Conservation (phyloP, 2,888 invertebrate species). For the Julus scandinavius region DNA sequence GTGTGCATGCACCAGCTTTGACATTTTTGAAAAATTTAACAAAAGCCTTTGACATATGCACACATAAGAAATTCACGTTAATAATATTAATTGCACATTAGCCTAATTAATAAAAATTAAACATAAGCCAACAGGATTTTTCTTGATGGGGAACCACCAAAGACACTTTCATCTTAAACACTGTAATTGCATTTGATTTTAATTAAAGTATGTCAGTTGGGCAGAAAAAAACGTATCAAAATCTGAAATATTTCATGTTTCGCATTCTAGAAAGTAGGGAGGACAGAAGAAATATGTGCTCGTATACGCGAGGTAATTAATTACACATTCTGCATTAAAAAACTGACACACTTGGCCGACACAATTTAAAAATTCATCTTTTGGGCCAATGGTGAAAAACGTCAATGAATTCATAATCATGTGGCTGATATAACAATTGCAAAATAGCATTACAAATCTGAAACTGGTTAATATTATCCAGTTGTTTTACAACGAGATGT, state of each 20-base stretch:
- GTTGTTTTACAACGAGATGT: neutral
- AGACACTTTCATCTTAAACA: no score
- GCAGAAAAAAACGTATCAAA: neutral
- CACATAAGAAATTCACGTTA: no score
- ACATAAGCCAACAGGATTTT: no score
- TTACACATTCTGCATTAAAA: neutral
- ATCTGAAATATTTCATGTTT: neutral
- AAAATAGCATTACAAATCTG: neutral
- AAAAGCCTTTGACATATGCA: no score
- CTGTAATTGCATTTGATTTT: neutral
- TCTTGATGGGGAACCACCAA: no score
- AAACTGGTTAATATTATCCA: neutral
- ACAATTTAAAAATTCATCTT: neutral
- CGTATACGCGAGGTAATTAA: neutral
- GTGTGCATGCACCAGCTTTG: no score
- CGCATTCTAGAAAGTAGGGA: neutral
- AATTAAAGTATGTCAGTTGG: neutral
- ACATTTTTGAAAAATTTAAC: no score
- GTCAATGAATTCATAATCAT: neutral
- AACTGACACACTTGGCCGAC: slow-evolving; percentile 22
- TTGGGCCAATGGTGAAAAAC: neutral
- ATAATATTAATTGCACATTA: no score
- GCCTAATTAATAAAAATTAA: no score
- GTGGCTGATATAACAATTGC: neutral
- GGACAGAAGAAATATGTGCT: neutral